Evolutionary conservation across 2,888 invertebrate genomes (phyloP).

Genomic region (Diaphora mendica): DNA sequence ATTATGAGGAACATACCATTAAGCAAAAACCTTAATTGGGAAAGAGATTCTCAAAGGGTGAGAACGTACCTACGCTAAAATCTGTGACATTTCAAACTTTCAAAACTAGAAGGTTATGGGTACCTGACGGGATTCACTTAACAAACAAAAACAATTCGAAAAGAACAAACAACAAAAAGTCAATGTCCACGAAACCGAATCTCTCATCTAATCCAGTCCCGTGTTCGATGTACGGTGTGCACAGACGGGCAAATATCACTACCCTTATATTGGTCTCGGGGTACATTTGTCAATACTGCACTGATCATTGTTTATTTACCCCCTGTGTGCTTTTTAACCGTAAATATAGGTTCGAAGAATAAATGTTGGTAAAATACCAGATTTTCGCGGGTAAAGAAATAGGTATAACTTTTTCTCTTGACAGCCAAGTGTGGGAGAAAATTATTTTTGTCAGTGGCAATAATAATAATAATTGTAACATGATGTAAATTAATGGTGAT

Average conservation of each 20-base stretch:
- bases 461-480: too few relatives aligned
- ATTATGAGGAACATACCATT: too few relatives aligned
- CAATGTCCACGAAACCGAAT: constrained; percentile 23
- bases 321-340: constrained; percentile 37
- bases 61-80: too few relatives aligned
- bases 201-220: constrained; percentile 34
- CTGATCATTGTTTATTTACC: constrained; percentile 38
- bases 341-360: constrained; percentile 26
- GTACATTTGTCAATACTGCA: constrained; percentile 38
- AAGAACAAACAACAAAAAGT: constrained; percentile 11
- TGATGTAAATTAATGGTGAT: too few relatives aligned
- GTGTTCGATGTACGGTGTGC: constrained; percentile 35
- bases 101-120: background rate
- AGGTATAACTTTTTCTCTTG: too few relatives aligned
- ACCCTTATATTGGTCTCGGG: constrained; percentile 47
- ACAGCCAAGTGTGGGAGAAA: too few relatives aligned
- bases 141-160: background rate
- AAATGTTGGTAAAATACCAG: background rate
- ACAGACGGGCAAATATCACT: constrained; percentile 42
- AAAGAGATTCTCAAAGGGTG: too few relatives aligned
- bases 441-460: too few relatives aligned
- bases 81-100: background rate
- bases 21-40: too few relatives aligned
- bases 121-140: background rate
- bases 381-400: too few relatives aligned